phyloP scores from a whole-genome alignment of 1,140 invertebrate genomes.

The Anoplolepis gracilipes region DNA sequence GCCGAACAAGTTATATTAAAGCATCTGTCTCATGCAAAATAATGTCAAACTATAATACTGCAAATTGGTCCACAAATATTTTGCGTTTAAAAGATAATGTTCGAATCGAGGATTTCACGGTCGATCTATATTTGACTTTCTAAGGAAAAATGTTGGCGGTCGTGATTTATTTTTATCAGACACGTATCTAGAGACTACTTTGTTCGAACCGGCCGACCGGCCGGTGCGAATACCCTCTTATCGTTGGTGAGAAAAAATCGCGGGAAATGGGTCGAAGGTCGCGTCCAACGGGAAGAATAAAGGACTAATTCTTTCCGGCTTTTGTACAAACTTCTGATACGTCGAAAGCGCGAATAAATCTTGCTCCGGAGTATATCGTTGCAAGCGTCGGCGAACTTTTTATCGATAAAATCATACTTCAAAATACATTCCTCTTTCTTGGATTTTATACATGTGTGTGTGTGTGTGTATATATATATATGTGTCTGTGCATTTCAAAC shows the following conservation, averaged over 20 bases:
- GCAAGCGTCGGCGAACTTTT: neutral
- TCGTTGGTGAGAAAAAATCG: constrained; percentile 47
- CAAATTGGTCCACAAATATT: neutral
- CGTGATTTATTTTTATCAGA: constrained; percentile 51
- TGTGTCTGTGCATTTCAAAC: neutral
- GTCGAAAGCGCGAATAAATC: constrained; percentile 14
- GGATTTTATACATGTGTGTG: neutral
- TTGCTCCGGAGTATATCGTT: neutral
- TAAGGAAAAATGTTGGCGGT: constrained; percentile 10
- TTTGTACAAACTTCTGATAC: constrained; percentile 40
- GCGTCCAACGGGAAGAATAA: constrained; percentile 34
- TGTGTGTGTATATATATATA: no score
- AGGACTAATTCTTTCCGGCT: constrained; percentile 51
- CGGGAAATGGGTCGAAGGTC: constrained; percentile 38
- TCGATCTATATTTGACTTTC: neutral
- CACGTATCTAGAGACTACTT: constrained; percentile 27
- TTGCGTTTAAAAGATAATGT: neutral
- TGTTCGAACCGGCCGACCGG: neutral
- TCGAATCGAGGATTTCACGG: neutral
- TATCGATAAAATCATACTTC: neutral
- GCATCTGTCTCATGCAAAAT: neutral
- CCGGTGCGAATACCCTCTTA: constrained; percentile 52
- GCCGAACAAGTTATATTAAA: neutral
- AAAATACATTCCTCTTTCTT: neutral
- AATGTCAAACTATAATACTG: neutral